Base-by-base conservation (phyloP, 2,888 invertebrate species). In the Apeira syringaria region DNA sequence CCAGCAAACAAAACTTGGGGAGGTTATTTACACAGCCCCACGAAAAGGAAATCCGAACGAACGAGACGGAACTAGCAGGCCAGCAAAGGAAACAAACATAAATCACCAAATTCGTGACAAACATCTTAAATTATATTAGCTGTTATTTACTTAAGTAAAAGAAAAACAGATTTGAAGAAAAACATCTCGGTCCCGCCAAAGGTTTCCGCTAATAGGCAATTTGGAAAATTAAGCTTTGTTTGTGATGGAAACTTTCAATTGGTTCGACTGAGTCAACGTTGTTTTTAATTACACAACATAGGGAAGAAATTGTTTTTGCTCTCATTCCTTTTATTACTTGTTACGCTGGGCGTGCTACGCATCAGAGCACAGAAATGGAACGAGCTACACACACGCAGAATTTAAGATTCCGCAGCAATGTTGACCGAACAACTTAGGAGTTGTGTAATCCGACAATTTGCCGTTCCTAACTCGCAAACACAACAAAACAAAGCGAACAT, bases 391-490 rank as follows among this genome's bases (percentile, higher is more conserved):
- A 24, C 24, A n/a, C 45, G 39, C 31, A 11, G 61, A 70, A 70
- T 72, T 73, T 73, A 73, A 78, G 80, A 76, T 75, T 75, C 69
- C 60, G 55, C 67, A 59, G 65, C 68, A 67, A 66, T 85, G 80
- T 86, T 87, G 84, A 83, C 80, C 81, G 69, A 78, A 67, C 73
- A 76, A 83, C 85, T 86, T 84, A 82, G 70, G 72, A 81, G 80
- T 85, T 83, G 78, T 82, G 81, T 84, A 84, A 87, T 84, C 83
- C 80, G 64, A 79, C 81, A 83, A 85, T 84, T 85, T 82, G 81
- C 82, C 80, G 74, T 74, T 77, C 64, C 77, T 82, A 83, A 87
- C 84, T 84, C 80, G 78, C 75, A 83, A 87, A 81, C 82, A 85
- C 69, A 87, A 87, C 86, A 87, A 81, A 84, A 85, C 83, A 83